These are phyloP conservation scores for Accipiter cooperii DNA, from an alignment of 2,113 vertebrate genomes.

Conservation along the genomic window DNA sequence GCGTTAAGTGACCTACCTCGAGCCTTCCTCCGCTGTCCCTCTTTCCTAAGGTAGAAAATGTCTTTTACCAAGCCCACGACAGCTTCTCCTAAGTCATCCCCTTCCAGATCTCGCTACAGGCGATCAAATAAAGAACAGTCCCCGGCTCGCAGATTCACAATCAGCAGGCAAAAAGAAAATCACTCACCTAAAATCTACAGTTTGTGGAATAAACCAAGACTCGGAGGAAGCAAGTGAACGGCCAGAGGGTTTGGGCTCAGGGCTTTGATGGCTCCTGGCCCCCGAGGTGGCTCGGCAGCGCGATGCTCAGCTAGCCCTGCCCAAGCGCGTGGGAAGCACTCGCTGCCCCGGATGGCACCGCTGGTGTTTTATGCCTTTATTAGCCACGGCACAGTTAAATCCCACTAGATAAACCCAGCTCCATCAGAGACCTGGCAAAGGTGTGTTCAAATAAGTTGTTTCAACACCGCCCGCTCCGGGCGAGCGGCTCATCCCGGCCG, in stretches of 20 bases:
- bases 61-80: neutral
- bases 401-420: neutral
- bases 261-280: neutral
- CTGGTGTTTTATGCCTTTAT: neutral
- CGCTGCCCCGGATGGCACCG: neutral
- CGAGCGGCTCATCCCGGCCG: neutral
- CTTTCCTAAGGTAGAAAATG: neutral
- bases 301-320: neutral
- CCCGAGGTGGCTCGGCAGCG: fast-evolving
- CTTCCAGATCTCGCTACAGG: neutral
- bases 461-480: neutral
- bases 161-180: neutral
- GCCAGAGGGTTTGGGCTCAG: neutral
- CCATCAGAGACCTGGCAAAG: neutral
- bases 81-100: neutral
- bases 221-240: fast-evolving
- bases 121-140: fast-evolving
- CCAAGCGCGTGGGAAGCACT: neutral
- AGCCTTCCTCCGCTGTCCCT: neutral
- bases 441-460: neutral
- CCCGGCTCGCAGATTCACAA: fast-evolving
- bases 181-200: neutral
- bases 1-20: neutral
- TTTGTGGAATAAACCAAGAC: neutral
- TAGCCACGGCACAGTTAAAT: neutral